Conservation (phyloP, 2,113 vertebrate genomes). For the Microcebus lehilahytsara region DNA sequence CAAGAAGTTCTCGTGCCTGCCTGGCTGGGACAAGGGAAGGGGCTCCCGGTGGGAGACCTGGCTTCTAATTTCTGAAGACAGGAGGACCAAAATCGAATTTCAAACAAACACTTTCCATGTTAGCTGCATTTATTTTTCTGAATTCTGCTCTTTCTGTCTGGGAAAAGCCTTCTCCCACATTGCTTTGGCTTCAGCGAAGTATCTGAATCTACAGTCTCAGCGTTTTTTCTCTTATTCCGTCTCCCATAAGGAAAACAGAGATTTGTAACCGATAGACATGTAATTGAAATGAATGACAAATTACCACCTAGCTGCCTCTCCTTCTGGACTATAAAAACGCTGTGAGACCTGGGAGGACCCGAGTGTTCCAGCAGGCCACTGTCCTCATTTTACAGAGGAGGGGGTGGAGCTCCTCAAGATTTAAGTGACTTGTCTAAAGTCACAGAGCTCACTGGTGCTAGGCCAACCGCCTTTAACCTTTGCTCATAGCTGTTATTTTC, state of each 20-base stretch:
- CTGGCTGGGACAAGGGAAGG: not conserved
- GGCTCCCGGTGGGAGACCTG: not conserved
- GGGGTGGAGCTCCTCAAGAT: not conserved
- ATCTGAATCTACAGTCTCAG: not conserved
- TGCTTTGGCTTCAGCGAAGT: not conserved
- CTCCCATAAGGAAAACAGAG: not conserved
- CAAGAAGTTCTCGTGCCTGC: not conserved
- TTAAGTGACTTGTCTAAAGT: not conserved
- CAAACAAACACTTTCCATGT: not conserved
- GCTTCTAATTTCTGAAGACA: not conserved
- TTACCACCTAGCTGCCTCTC: not conserved
- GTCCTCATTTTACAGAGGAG: not conserved
- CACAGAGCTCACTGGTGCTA: not conserved
- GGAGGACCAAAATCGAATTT: not conserved
- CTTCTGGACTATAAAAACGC: not conserved
- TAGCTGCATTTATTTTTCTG: not conserved
- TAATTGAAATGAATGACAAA: not conserved
- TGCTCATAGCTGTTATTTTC: not conserved
- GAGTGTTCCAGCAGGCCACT: not conserved
- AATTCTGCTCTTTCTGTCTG: not conserved
- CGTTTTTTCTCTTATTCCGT: not conserved
- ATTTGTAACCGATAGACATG: not conserved
- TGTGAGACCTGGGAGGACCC: not conserved
- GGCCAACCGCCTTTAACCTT: not conserved
- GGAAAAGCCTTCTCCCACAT: not conserved